Percentiles rank a stretch among this genome's conserved stretches.
phyloP scores from a whole-genome alignment of 2,888 invertebrate species.

The Hemithea aestivaria region DNA sequence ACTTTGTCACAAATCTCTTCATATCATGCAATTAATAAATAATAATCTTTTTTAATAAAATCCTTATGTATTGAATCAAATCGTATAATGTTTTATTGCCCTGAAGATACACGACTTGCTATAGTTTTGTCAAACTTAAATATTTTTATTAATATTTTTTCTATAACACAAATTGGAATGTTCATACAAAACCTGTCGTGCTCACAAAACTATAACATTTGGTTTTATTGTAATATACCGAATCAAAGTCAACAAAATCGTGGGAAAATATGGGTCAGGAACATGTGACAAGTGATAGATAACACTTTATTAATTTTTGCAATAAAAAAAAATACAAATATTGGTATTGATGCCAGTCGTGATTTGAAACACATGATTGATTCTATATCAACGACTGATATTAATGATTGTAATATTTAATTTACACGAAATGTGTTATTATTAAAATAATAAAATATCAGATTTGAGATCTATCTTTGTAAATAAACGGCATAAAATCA shows the following conservation, averaged over 20 bases:
- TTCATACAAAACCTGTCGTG: too few relatives aligned
- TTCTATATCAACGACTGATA: too few relatives aligned
- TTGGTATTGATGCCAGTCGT: conserved; percentile 15
- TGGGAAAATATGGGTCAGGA: conserved; percentile 21
- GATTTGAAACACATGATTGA: conserved; percentile 20
- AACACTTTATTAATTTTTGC: conserved; percentile 32
- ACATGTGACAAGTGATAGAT: conserved; percentile 28
- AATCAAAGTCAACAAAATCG: conserved; percentile 17
- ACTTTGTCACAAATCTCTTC: too few relatives aligned
- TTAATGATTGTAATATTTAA: too few relatives aligned
- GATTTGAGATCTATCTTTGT: too few relatives aligned
- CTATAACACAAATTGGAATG: conserved; percentile 2
- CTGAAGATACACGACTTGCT: too few relatives aligned
- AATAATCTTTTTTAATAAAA: too few relatives aligned
- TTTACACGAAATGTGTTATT: too few relatives aligned
- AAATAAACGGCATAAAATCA: too few relatives aligned
- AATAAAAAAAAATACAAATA: conserved; percentile 20
- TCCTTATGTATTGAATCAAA: too few relatives aligned
- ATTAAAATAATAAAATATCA: background rate
- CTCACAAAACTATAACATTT: background rate
- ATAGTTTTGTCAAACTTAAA: conserved; percentile 21
- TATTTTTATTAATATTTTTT: conserved; percentile 20
- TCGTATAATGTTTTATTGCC: too few relatives aligned
- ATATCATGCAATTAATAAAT: too few relatives aligned
- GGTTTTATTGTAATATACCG: conserved; percentile 7